These are phyloP conservation scores for Erpobdella octoculata DNA, from an alignment of 2,888 invertebrate species.

Conservation along the genomic window DNA sequence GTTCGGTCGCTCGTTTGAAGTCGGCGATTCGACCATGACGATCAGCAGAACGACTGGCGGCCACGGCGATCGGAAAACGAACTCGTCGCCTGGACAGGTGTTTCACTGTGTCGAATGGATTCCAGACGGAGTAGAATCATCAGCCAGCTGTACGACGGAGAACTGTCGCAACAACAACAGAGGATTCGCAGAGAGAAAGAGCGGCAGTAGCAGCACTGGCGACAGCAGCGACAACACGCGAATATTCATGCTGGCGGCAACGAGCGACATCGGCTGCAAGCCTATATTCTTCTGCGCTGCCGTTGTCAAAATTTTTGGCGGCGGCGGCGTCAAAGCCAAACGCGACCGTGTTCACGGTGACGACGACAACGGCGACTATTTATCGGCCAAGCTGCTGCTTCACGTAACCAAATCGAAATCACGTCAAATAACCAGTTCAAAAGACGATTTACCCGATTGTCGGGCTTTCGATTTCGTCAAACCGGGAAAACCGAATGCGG, in stretches of 20 bases:
- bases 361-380: background rate
- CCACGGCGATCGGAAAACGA: background rate
- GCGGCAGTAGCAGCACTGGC: background rate
- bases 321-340: background rate
- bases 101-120: background rate
- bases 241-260: constrained; percentile 35
- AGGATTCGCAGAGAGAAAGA: background rate
- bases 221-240: background rate
- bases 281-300: constrained; percentile 34
- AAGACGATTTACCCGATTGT: background rate
- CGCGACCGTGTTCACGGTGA: background rate
- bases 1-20: background rate
- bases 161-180: background rate
- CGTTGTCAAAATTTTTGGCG: constrained; percentile 3
- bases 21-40: background rate
- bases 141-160: no score
- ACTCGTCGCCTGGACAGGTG: no score
- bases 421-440: background rate
- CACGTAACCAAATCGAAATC: background rate
- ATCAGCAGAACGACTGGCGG: background rate
- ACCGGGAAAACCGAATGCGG: background rate
- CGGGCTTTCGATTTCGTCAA: background rate
- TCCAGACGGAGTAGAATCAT: background rate
- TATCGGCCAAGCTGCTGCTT: background rate
- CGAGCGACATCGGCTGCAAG: constrained; percentile 34